A percentile compares a stretch with the other conserved stretches of the same genome.
Conservation (phyloP, 2,888 invertebrate genomes). For the Drosophila mimica region DNA sequence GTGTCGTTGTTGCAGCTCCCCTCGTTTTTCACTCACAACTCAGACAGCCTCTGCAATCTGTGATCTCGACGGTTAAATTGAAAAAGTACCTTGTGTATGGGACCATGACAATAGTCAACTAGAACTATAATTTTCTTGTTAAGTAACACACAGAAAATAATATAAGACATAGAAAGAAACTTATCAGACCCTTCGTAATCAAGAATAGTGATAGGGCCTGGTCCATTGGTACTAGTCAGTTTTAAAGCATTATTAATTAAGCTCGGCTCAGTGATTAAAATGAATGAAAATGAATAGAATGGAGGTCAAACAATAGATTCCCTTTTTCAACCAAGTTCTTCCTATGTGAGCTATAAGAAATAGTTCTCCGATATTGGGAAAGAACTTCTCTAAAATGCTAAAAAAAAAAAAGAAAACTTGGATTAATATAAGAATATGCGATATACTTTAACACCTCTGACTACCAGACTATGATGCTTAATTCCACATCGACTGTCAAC, state of each 20-base stretch:
- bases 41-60: constrained; percentile 28
- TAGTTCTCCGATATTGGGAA: background rate
- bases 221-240: no score
- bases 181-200: background rate
- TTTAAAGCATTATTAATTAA: no score
- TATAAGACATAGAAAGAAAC: background rate
- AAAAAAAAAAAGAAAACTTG: background rate
- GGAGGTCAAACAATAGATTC: no score
- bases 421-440: background rate
- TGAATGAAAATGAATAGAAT: no score
- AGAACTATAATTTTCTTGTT: background rate
- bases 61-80: constrained; percentile 33
- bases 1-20: constrained; percentile 36
- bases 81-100: constrained; percentile 19
- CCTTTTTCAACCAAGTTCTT: no score
- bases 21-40: constrained; percentile 37
- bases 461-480: accelerated
- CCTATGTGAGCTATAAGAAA: background rate
- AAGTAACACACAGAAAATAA: background rate
- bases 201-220: background rate
- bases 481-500: background rate
- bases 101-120: constrained; percentile 20
- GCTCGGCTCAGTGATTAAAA: background rate
- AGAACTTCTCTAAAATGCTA: background rate
- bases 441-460: background rate